Evolutionary conservation across 1,140 invertebrate genomes (phyloP), one percentile per base, ranked within the genome.

Genomic region (Coboldia fuscipes): DNA sequence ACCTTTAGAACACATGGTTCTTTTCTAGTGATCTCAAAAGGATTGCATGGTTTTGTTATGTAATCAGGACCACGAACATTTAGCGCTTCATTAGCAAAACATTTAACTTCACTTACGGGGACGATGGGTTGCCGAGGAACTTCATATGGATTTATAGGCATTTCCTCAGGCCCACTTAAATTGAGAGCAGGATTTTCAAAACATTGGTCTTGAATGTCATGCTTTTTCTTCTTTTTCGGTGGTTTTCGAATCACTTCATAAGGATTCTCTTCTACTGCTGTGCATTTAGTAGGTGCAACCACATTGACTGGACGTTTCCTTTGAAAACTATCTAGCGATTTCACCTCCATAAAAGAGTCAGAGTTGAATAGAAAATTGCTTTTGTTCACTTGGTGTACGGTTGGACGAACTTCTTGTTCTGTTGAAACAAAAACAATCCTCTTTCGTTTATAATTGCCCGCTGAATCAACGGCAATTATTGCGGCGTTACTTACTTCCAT

Each of bases 101-200:
- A 46, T 14, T 39, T 26, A 32, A 24, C 13, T 14, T 34, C 10
- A 13, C 2, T 13, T n/a, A 16, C n/a, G 13, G 33, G n/a, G 36
- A 30, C 6, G 16, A 21, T 3, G 47, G 48, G 13, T 44, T 34
- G 10, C 51, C 51, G 51, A 53, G 18, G 8, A 40, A 52, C 50
- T 45, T 55, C 52, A 32, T 46, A 55, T 0, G 52, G 52, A 47
- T 55, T 55, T n/a, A n/a, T n/a, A 15, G 54, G 50, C 27, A 50
- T 45, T 21, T 45, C 48, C 32, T 55, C 52, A 7, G 51, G 51
- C 17, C 50, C 27, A 20, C 54, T 46, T 1, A 55, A 35, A 42
- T 55, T 54, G 3, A 55, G 37, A 12, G 44, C 52, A 13, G 47
- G 47, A 46, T 55, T 55, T 36, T 48, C 48, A 18, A 55, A 55